Evolutionary conservation across 2,113 vertebrate genomes (phyloP).

Genomic region (Psilopogon haemacephalus): DNA sequence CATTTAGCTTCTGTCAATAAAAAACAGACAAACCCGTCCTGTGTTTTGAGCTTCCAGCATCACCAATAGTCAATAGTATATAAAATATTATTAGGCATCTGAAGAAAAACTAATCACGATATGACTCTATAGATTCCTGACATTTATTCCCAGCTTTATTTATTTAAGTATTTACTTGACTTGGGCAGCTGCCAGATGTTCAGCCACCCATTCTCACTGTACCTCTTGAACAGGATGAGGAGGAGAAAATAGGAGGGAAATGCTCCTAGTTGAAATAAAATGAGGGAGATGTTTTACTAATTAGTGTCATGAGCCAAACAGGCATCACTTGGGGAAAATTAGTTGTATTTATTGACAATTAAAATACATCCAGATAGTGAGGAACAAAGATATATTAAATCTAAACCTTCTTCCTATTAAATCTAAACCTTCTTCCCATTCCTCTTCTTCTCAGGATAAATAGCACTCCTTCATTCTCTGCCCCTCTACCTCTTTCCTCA

Average conservation of each 20-base stretch:
- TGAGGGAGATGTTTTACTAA: background rate
- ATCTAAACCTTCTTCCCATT: background rate
- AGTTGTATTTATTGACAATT: background rate
- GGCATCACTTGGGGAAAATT: background rate
- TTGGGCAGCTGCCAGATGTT: background rate
- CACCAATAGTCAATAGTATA: background rate
- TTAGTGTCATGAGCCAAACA: background rate
- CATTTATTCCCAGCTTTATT: background rate
- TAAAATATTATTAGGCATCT: accelerated
- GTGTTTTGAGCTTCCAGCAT: background rate
- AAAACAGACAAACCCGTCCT: background rate
- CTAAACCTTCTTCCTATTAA: background rate
- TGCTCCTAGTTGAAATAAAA: background rate
- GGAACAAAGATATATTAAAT: background rate
- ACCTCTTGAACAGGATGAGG: background rate
- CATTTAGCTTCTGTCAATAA: background rate
- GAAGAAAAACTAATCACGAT: background rate
- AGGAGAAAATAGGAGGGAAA: background rate
- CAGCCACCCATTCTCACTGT: background rate
- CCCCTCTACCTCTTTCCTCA: background rate
- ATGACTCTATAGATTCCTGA: background rate
- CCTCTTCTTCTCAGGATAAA: background rate
- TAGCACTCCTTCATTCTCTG: background rate
- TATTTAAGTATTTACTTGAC: background rate
- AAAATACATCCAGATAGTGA: background rate